Percentiles rank a stretch among this genome's conserved stretches.
These are phyloP conservation scores for Ptychoptera contaminata DNA, from an alignment of 2,888 invertebrate genomes.

Conservation along the genomic window DNA sequence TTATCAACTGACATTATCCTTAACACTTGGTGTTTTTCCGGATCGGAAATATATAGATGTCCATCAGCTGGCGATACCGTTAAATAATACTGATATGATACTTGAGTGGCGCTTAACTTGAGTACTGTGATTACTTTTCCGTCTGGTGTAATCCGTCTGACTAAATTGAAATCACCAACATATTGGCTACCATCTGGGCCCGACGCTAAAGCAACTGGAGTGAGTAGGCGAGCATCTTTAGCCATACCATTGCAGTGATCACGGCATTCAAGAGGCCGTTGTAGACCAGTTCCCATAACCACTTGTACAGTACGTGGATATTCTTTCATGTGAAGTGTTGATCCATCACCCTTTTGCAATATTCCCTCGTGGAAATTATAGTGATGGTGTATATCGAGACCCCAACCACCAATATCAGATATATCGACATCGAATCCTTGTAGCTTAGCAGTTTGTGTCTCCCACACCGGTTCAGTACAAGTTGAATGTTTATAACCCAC, in stretches of 20 bases:
- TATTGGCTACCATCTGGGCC: conserved; percentile 94
- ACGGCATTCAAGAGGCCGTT: conserved; percentile 72
- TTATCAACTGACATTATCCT: conserved; percentile 62
- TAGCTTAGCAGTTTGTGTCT: conserved; percentile 81
- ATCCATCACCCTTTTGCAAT: conserved; percentile 93
- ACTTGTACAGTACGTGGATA: conserved; percentile 82
- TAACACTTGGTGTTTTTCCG: conserved; percentile 80
- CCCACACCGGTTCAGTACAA: conserved; percentile 83
- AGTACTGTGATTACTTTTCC: conserved; percentile 80
- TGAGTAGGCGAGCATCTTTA: conserved; percentile 71
- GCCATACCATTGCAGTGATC: conserved; percentile 73
- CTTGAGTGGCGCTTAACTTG: conserved; percentile 81
- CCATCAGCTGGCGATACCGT: conserved; percentile 94
- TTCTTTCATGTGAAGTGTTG: conserved; percentile 83
- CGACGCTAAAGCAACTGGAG: conserved; percentile 86
- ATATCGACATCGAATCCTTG: conserved; percentile 94
- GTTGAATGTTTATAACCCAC: conserved; percentile 90
- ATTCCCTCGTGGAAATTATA: conserved; percentile 98
- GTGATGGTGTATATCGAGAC: conserved; percentile 93
- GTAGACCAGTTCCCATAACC: conserved; percentile 82
- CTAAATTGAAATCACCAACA: conserved; percentile 92
- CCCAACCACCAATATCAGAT: conserved; percentile 96
- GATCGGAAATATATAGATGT: conserved; percentile 89
- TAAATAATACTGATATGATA: conserved; percentile 92
- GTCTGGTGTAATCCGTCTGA: conserved; percentile 77